Evolutionary conservation across 2,797 vertebrate genomes (phyloP), one percentile per base, ranked within the genome.

Genomic region (Myotis daubentonii): DNA sequence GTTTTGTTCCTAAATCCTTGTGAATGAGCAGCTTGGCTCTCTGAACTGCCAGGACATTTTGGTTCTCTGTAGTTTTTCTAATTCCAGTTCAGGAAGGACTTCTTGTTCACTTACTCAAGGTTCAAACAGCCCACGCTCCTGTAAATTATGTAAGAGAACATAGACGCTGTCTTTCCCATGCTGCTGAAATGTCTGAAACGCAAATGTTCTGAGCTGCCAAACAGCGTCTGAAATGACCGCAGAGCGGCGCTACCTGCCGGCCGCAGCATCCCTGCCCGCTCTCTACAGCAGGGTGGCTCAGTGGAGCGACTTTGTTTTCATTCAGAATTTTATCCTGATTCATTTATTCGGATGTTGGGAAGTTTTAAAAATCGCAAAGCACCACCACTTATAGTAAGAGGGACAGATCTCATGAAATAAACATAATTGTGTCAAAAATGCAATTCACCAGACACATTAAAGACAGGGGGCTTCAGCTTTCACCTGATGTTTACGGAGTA

Each of bases 31-130:
- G 11, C 13, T 44, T 13, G 7, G 36, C 60, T 75, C 30, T 93
- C 78, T 89, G 66, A 28, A 70, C 53, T 79, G n/a, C 30, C 62
- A 38, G 15, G 16, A 71, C 66, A 82, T 66, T 82, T 36, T 66
- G 16, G 20, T 30, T 83, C 72, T 65, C 2, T 41, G 25, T 1
- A 12, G 16, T 85, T 79, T 91, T 87, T 72, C 87, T 91, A 83
- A 93, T 85, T 91, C 15, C 20, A 28, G 65, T 90, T 85, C 16
- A 65, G 15, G 25, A 87, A 84, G 36, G n/a, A 9, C 47, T 79
- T 92, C 91, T 84, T 55, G 47, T 72, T 78, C 36, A 41, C 17
- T 68, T 91, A 28, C 84, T 85, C 70, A 33, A 88, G 60, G 33
- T 86, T 88, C 85, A 76, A 90, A 76, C 38, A 36, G 79, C 51